Evolutionary conservation across 2,797 vertebrate species (phyloP).

Genomic region (Centropyge bicolor): DNA sequence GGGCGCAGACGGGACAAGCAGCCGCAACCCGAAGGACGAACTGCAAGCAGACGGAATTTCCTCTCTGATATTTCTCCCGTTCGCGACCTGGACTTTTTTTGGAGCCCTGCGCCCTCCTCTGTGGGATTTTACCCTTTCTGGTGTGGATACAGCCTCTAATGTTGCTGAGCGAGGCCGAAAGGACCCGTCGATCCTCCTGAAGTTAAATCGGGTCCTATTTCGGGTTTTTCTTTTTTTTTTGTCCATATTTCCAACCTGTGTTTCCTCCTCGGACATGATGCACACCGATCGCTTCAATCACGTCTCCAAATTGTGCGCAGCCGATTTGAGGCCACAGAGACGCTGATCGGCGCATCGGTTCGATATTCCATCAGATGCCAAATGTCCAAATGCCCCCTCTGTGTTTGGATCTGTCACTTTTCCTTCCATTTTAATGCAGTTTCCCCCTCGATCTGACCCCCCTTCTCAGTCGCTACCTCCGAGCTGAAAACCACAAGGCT

Average conservation of each 20-base stretch:
- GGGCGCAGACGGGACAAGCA: slow-evolving; percentile 74
- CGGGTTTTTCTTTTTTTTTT: not conserved
- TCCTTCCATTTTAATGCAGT: slow-evolving; percentile 68
- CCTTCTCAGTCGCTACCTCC: slow-evolving; percentile 57
- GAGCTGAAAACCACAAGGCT: slow-evolving; percentile 58
- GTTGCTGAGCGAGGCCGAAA: slow-evolving; percentile 53
- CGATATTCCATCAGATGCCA: slow-evolving; percentile 57
- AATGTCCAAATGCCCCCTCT: slow-evolving; percentile 42
- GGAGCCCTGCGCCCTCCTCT: slow-evolving; percentile 34
- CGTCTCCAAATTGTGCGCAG: slow-evolving; percentile 67
- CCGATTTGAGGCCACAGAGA: slow-evolving; percentile 54
- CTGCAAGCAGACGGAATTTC: slow-evolving; percentile 61
- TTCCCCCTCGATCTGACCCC: slow-evolving; percentile 5
- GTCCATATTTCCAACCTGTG: slow-evolving; percentile 1
- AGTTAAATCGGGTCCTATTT: slow-evolving; percentile 53
- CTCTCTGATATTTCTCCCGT: not conserved
- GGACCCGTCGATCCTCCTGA: slow-evolving; percentile 46
- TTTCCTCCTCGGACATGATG: slow-evolving; percentile 61
- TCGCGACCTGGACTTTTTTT: slow-evolving; percentile 25
- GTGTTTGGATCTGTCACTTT: slow-evolving; percentile 72
- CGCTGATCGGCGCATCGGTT: slow-evolving; percentile 24
- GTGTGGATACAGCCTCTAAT: slow-evolving; percentile 59
- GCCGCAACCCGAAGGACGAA: slow-evolving; percentile 55
- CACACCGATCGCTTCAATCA: slow-evolving; percentile 53
- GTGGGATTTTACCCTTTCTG: slow-evolving; percentile 37